Conservation (phyloP, 2,888 invertebrate genomes). For the Drosophila ezoana region DNA sequence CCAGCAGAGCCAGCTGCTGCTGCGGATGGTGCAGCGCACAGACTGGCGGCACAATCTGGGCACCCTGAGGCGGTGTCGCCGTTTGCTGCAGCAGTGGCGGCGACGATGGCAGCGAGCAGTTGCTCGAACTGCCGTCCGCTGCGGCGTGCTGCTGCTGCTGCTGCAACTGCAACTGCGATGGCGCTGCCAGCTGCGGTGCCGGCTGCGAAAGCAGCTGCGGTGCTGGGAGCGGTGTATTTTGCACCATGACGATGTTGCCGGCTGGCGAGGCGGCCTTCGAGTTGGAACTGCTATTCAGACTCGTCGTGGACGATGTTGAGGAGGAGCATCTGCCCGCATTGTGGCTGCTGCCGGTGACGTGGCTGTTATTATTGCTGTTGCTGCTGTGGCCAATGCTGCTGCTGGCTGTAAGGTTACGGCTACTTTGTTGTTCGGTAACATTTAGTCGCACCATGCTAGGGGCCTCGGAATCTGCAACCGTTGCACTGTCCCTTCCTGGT, state of each 20-base stretch:
- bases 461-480: slow-evolving; percentile 22
- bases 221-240: slow-evolving; percentile 48
- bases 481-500: slow-evolving; percentile 9
- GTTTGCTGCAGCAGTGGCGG: slow-evolving; percentile 83
- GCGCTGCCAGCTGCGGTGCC: slow-evolving; percentile 47
- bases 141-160: slow-evolving; percentile 77
- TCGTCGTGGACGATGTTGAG: slow-evolving; percentile 71
- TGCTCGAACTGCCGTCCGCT: slow-evolving; percentile 75
- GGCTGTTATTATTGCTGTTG: slow-evolving; percentile 48
- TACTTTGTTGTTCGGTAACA: slow-evolving; percentile 79
- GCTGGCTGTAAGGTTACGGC: slow-evolving; percentile 54
- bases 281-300: slow-evolving; percentile 65
- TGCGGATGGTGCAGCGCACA: slow-evolving; percentile 83
- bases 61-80: slow-evolving; percentile 80
- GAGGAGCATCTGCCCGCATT: slow-evolving; percentile 71
- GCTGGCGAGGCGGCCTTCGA: slow-evolving; percentile 49
- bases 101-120: slow-evolving; percentile 80
- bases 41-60: slow-evolving; percentile 82
- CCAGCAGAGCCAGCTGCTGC: slow-evolving; percentile 82
- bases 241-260: slow-evolving; percentile 75
- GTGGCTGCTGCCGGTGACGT: slow-evolving; percentile 44
- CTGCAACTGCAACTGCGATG: slow-evolving; percentile 31
- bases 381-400: slow-evolving; percentile 25
- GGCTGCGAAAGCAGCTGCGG: slow-evolving; percentile 46
- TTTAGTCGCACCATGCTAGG: slow-evolving; percentile 84